Conservation (phyloP, 2,888 invertebrate genomes). For the Agonopterix arenella region DNA sequence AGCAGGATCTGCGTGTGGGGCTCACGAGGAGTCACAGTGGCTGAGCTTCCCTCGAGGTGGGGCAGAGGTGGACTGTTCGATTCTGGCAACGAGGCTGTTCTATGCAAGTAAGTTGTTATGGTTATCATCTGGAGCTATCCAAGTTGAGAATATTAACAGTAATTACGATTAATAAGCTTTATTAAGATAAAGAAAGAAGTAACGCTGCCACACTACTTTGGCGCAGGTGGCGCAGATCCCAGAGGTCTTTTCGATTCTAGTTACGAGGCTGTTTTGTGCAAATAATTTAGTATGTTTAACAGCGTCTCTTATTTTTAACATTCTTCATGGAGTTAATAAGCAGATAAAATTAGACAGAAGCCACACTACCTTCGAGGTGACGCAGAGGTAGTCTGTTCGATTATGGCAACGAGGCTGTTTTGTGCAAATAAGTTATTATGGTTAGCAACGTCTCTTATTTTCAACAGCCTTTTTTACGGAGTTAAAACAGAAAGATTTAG, state of each 20-base stretch:
- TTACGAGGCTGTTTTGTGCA: conserved; percentile 81
- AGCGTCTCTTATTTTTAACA: too few relatives aligned
- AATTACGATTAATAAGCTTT: too few relatives aligned
- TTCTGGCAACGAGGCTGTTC: conserved; percentile 80
- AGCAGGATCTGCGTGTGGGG: conserved; percentile 84
- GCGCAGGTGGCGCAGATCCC: conserved; percentile 81
- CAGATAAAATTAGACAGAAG: too few relatives aligned
- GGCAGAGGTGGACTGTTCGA: conserved; percentile 82
- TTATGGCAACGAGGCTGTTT: conserved; percentile 80
- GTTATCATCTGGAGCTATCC: too few relatives aligned
- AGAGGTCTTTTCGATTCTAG: conserved; percentile 82
- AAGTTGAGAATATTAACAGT: too few relatives aligned
- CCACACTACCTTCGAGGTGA: conserved; percentile 80
- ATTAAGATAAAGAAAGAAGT: too few relatives aligned
- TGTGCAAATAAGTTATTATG: conserved; percentile 80
- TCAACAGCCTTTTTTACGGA: too few relatives aligned
- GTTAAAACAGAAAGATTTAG: too few relatives aligned
- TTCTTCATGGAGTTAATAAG: too few relatives aligned
- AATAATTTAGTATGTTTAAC: conserved; percentile 68
- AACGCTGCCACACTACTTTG: too few relatives aligned
- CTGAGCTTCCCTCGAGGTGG: conserved; percentile 84
- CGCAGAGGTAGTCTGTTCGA: conserved; percentile 82
- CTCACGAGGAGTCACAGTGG: conserved; percentile 80
- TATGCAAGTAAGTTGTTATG: conserved; percentile 81
- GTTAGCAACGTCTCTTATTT: too few relatives aligned